Conservation (phyloP, 2,888 invertebrate species). For the Oscheius sp. region DNA sequence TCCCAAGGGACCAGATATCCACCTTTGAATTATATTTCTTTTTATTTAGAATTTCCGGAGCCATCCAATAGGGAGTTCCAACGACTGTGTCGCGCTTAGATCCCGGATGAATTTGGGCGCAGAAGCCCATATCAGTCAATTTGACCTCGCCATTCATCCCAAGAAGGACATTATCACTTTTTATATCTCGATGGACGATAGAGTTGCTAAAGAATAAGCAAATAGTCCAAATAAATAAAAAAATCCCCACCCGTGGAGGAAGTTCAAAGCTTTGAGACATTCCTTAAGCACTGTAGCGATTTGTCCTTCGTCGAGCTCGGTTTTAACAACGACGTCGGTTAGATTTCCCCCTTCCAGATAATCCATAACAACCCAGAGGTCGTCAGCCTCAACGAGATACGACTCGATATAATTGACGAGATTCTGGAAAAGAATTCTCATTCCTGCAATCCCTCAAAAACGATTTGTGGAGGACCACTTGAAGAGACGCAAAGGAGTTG, state of each 20-base stretch:
- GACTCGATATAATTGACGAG: slow-evolving; percentile 90
- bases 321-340: slow-evolving; percentile 80
- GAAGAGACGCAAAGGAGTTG: neutral
- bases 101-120: slow-evolving; percentile 92
- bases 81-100: slow-evolving; percentile 75
- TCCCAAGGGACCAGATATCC: slow-evolving; percentile 88
- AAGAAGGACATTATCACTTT: slow-evolving; percentile 93
- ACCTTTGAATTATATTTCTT: slow-evolving; percentile 67
- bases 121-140: slow-evolving; percentile 89
- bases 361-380: slow-evolving; percentile 97
- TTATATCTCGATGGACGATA: slow-evolving; percentile 92
- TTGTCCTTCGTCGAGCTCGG: slow-evolving; percentile 91
- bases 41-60: slow-evolving; percentile 77
- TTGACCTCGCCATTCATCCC: slow-evolving; percentile 79
- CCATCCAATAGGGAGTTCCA: slow-evolving; percentile 79
- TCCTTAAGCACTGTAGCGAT: slow-evolving; percentile 93
- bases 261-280: slow-evolving; percentile 84
- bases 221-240: neutral
- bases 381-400: slow-evolving; percentile 76
- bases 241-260: slow-evolving; percentile 77
- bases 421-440: slow-evolving; percentile 74
- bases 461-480: neutral
- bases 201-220: slow-evolving; percentile 73
- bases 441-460: neutral
- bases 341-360: slow-evolving; percentile 89